A percentile compares a stretch with the other conserved stretches of the same genome.
phyloP scores from a whole-genome alignment of 1,140 invertebrate genomes.

The Dinoponera quadriceps region DNA sequence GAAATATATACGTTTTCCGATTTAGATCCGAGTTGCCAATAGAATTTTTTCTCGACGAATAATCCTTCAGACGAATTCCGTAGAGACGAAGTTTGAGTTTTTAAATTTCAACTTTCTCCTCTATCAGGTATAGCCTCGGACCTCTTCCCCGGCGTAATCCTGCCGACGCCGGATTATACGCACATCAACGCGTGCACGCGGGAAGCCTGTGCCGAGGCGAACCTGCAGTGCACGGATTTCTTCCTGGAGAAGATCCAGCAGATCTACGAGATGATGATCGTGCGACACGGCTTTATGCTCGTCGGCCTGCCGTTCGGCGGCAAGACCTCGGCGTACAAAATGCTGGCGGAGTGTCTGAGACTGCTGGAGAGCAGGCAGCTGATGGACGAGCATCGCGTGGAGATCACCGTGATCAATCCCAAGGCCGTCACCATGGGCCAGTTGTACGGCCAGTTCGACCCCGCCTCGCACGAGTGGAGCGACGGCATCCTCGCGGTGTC shows the following conservation, averaged over 20 bases:
- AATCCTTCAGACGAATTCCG: slow-evolving; percentile 8
- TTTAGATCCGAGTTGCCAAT: no score
- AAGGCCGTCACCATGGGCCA: slow-evolving; percentile 98
- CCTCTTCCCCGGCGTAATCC: slow-evolving; percentile 93
- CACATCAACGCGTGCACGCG: slow-evolving; percentile 86
- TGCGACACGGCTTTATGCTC: slow-evolving; percentile 95
- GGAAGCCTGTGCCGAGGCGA: slow-evolving; percentile 90
- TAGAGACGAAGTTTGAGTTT: slow-evolving; percentile 52
- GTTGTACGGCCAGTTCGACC: slow-evolving; percentile 97
- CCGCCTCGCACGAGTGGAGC: slow-evolving; percentile 97
- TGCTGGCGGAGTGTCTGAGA: slow-evolving; percentile 91
- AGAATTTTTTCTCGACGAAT: no score
- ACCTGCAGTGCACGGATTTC: slow-evolving; percentile 94
- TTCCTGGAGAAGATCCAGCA: slow-evolving; percentile 96
- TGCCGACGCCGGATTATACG: slow-evolving; percentile 91
- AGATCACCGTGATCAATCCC: slow-evolving; percentile 97
- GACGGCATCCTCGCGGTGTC: slow-evolving; percentile 97
- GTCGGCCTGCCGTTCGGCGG: slow-evolving; percentile 96
- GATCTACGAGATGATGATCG: slow-evolving; percentile 98
- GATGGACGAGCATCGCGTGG: slow-evolving; percentile 95
- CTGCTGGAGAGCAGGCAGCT: slow-evolving; percentile 92
- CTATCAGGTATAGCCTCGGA: slow-evolving; percentile 92
- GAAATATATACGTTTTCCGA: no score
- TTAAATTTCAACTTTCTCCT: slow-evolving; percentile 82
- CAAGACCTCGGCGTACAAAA: slow-evolving; percentile 92